These are phyloP conservation scores for Cranoglanis bouderius DNA, from an alignment of 2,113 vertebrate species.

Conservation along the genomic window DNA sequence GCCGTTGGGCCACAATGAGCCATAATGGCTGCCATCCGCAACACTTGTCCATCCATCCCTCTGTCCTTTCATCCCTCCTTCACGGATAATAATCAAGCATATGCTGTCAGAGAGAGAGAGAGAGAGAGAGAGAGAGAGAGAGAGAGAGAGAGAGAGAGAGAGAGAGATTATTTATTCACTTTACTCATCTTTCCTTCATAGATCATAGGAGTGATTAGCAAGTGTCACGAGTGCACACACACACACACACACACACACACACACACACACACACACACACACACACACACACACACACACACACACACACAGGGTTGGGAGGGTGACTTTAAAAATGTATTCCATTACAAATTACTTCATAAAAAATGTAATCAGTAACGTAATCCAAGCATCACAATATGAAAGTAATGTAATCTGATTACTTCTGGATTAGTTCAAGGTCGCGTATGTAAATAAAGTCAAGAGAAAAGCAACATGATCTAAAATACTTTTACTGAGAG, in stretches of 20 bases:
- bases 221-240: neutral
- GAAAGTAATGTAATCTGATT: no score
- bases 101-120: slow-evolving; percentile 21
- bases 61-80: slow-evolving; percentile 44
- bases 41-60: slow-evolving; percentile 41
- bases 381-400: no score
- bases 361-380: no score
- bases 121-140: slow-evolving; percentile 1
- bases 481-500: no score
- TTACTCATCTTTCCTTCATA: slow-evolving; percentile 32
- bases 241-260: neutral
- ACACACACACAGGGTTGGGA: neutral
- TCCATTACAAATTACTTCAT: no score
- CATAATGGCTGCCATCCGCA: slow-evolving; percentile 49
- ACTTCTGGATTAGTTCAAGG: no score
- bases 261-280: neutral
- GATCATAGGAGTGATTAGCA: slow-evolving; percentile 48
- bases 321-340: no score
- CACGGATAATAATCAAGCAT: slow-evolving; percentile 49
- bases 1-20: slow-evolving; percentile 53
- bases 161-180: slow-evolving; percentile 48
- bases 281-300: neutral
- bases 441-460: no score
- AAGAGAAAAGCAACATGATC: no score
- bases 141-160: slow-evolving; percentile 1